Conservation (phyloP, 2,113 vertebrate genomes). For the Hippocampus mohnikei region DNA sequence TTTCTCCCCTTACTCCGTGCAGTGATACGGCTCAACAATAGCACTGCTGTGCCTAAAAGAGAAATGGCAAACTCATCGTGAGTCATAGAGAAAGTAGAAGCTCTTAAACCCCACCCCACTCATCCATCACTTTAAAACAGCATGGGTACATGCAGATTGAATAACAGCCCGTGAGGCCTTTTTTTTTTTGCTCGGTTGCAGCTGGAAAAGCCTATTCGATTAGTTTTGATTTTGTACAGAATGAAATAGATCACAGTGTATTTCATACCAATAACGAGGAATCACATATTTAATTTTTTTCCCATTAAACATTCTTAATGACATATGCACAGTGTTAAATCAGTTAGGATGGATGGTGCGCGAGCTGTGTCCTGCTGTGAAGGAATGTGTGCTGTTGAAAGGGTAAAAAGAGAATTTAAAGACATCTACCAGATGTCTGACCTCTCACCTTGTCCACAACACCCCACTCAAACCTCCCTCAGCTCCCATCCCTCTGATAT, state of each 20-base stretch:
- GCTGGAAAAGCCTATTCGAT: conserved; percentile 40
- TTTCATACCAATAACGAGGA: conserved; percentile 1
- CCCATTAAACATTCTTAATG: background rate
- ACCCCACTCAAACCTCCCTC: conserved; percentile 14
- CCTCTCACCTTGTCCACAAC: conserved; percentile 57
- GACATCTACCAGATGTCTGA: conserved; percentile 71
- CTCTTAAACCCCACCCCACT: conserved; percentile 49
- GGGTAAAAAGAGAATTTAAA: conserved; percentile 54
- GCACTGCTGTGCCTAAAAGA: conserved; percentile 32
- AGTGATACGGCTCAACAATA: conserved; percentile 22
- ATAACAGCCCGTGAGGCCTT: conserved; percentile 37
- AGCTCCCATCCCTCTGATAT: conserved; percentile 34
- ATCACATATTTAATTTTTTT: background rate
- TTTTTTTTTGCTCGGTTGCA: conserved; percentile 18
- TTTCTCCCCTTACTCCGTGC: conserved; percentile 11
- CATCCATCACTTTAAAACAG: conserved; percentile 49
- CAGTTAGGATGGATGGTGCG: conserved; percentile 14
- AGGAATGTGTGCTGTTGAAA: conserved; percentile 55
- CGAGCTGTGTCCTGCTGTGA: conserved; percentile 34
- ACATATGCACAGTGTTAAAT: conserved; percentile 22
- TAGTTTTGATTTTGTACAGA: conserved; percentile 21
- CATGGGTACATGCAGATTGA: conserved; percentile 40
- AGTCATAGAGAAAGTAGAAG: conserved; percentile 37
- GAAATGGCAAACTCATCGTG: conserved; percentile 31
- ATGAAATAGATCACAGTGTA: conserved; percentile 6